Evolutionary conservation across 2,113 vertebrate genomes (phyloP), one percentile per base, ranked within the genome.

Genomic region (Periophthalmus modestus): DNA sequence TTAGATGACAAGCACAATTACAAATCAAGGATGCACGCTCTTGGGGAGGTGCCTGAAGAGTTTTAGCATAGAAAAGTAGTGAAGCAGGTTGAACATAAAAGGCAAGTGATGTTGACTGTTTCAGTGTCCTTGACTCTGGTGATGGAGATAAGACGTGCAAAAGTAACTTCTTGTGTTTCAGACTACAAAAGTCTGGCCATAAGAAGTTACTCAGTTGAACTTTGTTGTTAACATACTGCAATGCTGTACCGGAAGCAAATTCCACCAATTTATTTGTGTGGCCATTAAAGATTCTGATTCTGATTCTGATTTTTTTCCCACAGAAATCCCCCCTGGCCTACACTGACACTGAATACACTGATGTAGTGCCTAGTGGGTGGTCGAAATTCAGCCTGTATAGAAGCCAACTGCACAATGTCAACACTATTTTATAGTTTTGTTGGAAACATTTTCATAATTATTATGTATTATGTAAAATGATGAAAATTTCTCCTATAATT

Each of bases 1-100:
- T 88, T 80, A 74, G 76, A 79, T 79, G 78, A 81, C 75, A 79
- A 79, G 77, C 39, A 79, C 77, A 91, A 89, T 91, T 87, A 82
- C 78, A 88, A 91, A 91, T 88, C 84, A 90, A 78, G 81, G 54
- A 81, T 78, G 79, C 47, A 46, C 72, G 68, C 81, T 87, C 33
- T 12, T 54, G 70, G 69, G 82, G 68, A 76, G 57, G 65, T 71
- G 73, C 79, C 73, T 83, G 75, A 78, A 86, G 75, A 77, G 75
- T 76, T 80, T 71, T 66, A 62, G 62, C 74, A 81, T 68, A 50
- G 66, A 68, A 75, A 81, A 36, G 50, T 68, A 80, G 71, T 71
- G 39, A 43, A 43, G 23, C 68, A 71, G 68, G 72, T 73, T 78
- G 59, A 68, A 73, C 23, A 82, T 85, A 74, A 83, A 80, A 80